Conservation (phyloP, 2,888 invertebrate genomes). For the Crematogaster levior region DNA sequence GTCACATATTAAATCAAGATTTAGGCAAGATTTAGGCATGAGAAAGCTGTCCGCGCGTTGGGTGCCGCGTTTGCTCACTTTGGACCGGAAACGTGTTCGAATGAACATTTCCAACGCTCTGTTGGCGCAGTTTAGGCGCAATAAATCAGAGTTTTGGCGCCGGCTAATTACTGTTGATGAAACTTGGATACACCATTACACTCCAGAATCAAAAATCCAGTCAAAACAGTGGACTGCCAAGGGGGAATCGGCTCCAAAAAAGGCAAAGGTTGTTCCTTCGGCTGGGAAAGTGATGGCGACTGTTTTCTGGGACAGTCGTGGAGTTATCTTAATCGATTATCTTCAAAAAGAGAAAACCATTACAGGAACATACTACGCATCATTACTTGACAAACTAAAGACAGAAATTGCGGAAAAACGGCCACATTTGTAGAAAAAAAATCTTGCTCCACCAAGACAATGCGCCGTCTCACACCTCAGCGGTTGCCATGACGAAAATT, state of each 20-base stretch:
- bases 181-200: too few relatives aligned
- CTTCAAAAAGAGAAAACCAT: not conserved
- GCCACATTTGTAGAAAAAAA: not conserved
- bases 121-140: not conserved
- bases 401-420: not conserved
- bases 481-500: not conserved
- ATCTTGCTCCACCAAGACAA: not conserved
- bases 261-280: not conserved
- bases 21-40: too few relatives aligned
- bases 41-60: too few relatives aligned
- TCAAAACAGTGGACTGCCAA: not conserved
- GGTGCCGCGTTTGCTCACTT: too few relatives aligned
- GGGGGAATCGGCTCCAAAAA: not conserved
- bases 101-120: not conserved
- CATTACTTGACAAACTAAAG: too few relatives aligned
- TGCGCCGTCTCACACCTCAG: not conserved
- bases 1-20: too few relatives aligned
- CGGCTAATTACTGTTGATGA: too few relatives aligned
- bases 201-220: not conserved
- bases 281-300: not conserved
- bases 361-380: not conserved
- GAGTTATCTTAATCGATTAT: not conserved
- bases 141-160: too few relatives aligned
- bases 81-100: not conserved
- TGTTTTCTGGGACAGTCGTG: not conserved